These are phyloP conservation scores for Macrophya annulata DNA, from an alignment of 2,888 invertebrate species.

Conservation along the genomic window DNA sequence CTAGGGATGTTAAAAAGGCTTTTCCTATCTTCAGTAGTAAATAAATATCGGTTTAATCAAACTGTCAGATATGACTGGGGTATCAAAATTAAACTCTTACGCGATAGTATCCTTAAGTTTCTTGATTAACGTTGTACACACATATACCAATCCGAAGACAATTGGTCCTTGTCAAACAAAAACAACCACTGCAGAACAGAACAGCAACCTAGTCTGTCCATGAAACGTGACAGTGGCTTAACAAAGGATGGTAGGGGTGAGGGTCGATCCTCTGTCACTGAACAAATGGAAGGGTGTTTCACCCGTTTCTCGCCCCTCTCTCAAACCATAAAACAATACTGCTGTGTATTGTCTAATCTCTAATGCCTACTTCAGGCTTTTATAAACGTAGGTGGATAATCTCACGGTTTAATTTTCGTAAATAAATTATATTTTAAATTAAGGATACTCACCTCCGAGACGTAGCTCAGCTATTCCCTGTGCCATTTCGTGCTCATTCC, in stretches of 20 bases:
- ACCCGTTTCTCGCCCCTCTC: not conserved
- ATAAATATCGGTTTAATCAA: too few relatives aligned
- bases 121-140: slow-evolving; percentile 20
- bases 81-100: not conserved
- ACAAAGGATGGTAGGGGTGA: not conserved
- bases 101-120: not conserved
- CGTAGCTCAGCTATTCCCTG: slow-evolving; percentile 79
- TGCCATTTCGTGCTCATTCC: slow-evolving; percentile 79
- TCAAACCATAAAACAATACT: slow-evolving; percentile 40
- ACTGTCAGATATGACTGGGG: not conserved
- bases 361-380: not conserved
- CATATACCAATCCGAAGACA: slow-evolving; percentile 6
- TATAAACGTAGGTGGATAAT: not conserved
- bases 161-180: slow-evolving; percentile 42
- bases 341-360: not conserved
- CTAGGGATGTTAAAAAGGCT: not conserved
- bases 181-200: not conserved
- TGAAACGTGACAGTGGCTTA: slow-evolving; percentile 48
- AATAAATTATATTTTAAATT: not conserved
- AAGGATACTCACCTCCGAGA: slow-evolving; percentile 77
- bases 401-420: not conserved
- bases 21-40: not conserved
- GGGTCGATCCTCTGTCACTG: slow-evolving; percentile 47
- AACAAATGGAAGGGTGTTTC: slow-evolving; percentile 29
- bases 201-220: slow-evolving; percentile 7